Evolutionary conservation across 2,888 invertebrate species (phyloP).

Genomic region (Pachydiplax longipennis): DNA sequence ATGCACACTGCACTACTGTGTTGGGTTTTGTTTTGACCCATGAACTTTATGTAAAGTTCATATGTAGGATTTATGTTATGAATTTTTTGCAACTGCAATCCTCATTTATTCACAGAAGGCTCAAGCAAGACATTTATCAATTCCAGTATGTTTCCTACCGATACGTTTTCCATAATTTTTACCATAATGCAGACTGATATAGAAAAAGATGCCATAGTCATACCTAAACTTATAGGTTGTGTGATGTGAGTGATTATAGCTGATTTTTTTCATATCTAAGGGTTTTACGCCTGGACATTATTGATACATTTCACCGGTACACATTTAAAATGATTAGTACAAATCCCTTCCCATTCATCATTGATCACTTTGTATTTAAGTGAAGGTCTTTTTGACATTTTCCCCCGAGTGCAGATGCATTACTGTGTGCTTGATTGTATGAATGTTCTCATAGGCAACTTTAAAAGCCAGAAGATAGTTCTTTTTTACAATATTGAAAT

Average conservation of each 20-base stretch:
- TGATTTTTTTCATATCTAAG: slow-evolving; percentile 21
- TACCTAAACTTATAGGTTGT: slow-evolving; percentile 5
- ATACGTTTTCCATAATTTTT: not conserved
- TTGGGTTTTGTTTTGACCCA: slow-evolving; percentile 22
- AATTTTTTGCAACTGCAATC: slow-evolving; percentile 16
- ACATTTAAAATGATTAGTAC: slow-evolving; percentile 49
- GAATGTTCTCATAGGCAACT: slow-evolving; percentile 18
- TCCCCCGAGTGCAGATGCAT: slow-evolving; percentile 5
- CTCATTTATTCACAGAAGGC: slow-evolving; percentile 15
- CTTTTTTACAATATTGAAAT: not conserved
- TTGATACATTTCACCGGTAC: slow-evolving; percentile 14
- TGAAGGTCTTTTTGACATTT: not conserved
- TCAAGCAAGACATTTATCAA: slow-evolving; percentile 12
- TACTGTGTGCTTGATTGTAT: slow-evolving; percentile 33
- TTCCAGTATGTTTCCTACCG: not conserved
- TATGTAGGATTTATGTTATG: slow-evolving; percentile 1
- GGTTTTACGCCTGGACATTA: not conserved
- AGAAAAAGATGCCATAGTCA: slow-evolving; percentile 14
- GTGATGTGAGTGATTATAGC: slow-evolving; percentile 4
- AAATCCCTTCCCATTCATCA: slow-evolving; percentile 48
- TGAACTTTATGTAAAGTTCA: slow-evolving; percentile 10
- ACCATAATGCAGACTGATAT: slow-evolving; percentile 1
- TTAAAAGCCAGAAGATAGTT: slow-evolving; percentile 9
- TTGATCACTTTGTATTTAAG: slow-evolving; percentile 12
- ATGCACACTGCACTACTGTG: not conserved